Conservation (phyloP, 2,113 vertebrate genomes). For the Neotoma lepida region DNA sequence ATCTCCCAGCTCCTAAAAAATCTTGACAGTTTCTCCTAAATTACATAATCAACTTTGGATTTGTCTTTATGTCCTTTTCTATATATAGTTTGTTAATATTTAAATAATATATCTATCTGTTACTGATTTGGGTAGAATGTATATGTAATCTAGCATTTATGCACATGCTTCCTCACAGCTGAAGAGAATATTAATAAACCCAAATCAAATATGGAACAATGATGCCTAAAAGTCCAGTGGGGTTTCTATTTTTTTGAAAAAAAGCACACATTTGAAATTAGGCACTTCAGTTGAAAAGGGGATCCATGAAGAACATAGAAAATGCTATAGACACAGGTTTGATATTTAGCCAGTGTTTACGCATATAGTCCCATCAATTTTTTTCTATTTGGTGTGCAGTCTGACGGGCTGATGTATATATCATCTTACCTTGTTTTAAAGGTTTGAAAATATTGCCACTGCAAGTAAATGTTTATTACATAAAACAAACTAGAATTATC, state of each 20-base stretch:
- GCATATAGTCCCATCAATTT: neutral
- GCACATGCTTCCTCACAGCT: neutral
- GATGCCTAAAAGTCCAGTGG: neutral
- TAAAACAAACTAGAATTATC: constrained; percentile 23
- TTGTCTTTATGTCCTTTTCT: constrained; percentile 57
- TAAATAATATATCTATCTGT: constrained; percentile 15
- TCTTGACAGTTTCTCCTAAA: constrained; percentile 29
- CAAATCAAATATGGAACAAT: constrained; percentile 42
- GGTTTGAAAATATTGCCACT: constrained; percentile 36
- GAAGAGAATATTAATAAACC: constrained; percentile 19
- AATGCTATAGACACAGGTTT: neutral
- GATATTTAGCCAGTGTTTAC: constrained; percentile 42
- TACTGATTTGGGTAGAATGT: constrained; percentile 35
- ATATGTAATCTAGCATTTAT: constrained; percentile 29
- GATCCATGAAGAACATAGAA: constrained; percentile 35
- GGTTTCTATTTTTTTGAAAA: constrained; percentile 4
- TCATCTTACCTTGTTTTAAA: neutral
- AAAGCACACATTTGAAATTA: constrained; percentile 45
- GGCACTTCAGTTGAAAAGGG: neutral
- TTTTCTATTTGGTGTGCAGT: neutral
- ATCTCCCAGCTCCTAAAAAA: neutral
- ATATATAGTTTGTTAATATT: constrained; percentile 4
- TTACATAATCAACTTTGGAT: constrained; percentile 44
- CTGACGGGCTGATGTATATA: neutral
- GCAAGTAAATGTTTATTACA: constrained; percentile 17